Base-by-base conservation (phyloP, 2,888 invertebrate genomes). In the Ophion costatus region DNA sequence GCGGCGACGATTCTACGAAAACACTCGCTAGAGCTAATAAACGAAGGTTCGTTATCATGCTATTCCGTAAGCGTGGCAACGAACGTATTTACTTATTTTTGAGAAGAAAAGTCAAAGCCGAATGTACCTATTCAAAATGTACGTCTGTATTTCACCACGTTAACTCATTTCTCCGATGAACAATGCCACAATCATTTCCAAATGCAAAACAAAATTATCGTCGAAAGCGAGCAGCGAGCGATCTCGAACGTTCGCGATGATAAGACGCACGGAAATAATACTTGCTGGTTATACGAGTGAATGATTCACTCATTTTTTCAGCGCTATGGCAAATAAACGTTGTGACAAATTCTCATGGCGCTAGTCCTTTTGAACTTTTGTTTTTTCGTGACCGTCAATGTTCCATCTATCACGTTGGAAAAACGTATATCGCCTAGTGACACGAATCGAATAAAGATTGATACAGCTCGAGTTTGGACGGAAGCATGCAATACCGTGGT, bases 401-500 rank as follows among this genome's bases (percentile, higher is more conserved):
- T 14, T 5, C 22, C 22, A 66, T 20, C 3, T 42, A 38, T 67
- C 67, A 20, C 14, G 38, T 29, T 33, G 24, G 20, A 11, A 66
- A 64, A 17, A 70, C 17, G n/a, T 22, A 51, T 51, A 51, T 51
- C 14, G 51, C 17, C 51, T 17, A 51, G 51, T 51, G 51, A 14
- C 51, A 51, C 17, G 51, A 51, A 5, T 3, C 51, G 51, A 51
- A 51, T 14, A 14, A 63, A 73, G 64, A 75, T n/a, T 51, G 33
- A 42, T 3, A 64, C n/a, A 24, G 9, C 63, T 17, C 29, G 29
- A 45, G 63, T 63, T 63, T 29, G 45, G 51, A 33, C 42, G 71
- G 73, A 73, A 56, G 56, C 67, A 24, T 51, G 61, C 29, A 57
- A 33, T 33, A 74, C 20, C 22, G 45, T 17, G 11, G 45, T 24